Conservation (phyloP, 1,140 invertebrate species). For the Bactericera cockerelli region DNA sequence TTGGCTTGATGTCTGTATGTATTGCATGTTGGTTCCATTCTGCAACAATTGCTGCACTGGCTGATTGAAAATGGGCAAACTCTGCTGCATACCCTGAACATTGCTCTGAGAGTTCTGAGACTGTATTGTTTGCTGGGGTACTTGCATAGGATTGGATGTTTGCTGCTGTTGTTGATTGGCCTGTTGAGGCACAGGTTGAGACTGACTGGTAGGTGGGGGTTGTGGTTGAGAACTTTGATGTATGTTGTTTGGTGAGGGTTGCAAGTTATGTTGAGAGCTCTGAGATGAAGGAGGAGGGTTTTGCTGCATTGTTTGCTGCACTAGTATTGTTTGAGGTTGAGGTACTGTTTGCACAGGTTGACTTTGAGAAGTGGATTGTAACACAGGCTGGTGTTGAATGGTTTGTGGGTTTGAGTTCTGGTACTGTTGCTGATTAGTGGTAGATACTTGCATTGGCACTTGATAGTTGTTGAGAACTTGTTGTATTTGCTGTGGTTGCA, state of each 20-base stretch:
- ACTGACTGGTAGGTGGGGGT: constrained; percentile 27
- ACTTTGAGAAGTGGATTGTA: constrained; percentile 16
- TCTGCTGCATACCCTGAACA: neutral
- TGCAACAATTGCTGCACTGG: neutral
- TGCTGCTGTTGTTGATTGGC: constrained; percentile 16
- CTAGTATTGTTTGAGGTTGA: constrained; percentile 16
- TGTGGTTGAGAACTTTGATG: constrained; percentile 13
- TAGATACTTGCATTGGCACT: constrained; percentile 5
- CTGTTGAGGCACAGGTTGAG: constrained; percentile 13
- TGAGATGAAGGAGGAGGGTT: constrained; percentile 7
- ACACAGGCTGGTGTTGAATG: constrained; percentile 11
- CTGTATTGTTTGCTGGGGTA: constrained; percentile 14
- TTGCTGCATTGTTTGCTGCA: constrained; percentile 19
- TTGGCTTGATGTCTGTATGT: neutral
- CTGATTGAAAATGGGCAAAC: neutral
- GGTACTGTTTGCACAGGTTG: constrained; percentile 16
- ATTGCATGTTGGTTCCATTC: neutral
- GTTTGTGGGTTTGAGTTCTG: constrained; percentile 17
- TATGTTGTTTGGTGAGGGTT: constrained; percentile 6
- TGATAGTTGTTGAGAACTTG: constrained; percentile 15
- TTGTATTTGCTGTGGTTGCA: constrained; percentile 17
- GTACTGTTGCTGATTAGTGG: constrained; percentile 21
- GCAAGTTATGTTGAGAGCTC: neutral
- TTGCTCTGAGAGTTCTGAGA: neutral
- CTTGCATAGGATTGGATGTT: constrained; percentile 14